Evolutionary conservation across 2,888 invertebrate genomes (phyloP), one percentile per base, ranked within the genome.

Genomic region (Ariolimax columbianus): DNA sequence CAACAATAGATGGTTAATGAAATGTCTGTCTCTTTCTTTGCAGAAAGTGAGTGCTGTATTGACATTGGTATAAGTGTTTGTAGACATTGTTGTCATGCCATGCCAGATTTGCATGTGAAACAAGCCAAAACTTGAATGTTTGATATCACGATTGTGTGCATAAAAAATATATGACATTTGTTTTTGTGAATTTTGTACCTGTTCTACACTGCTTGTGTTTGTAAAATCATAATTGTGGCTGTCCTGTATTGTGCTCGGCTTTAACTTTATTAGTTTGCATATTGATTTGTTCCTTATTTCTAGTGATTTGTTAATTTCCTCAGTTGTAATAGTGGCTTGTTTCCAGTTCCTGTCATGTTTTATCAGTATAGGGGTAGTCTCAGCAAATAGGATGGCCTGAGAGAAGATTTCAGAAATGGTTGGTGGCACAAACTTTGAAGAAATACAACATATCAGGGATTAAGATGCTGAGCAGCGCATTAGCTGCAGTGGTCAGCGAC

Each of bases 1-100:
- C 6, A 6, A 72, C 26, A 72, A 40, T 40, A 72, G 51, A 51
- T 77, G 7, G 17, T 9, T 30, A 75, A 47, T 63, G 30, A 9
- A 77, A 1, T 30, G 4, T 59, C 26, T 38, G 7, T 79, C 63
- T 75, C 7, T 72, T 51, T 72, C 30, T 75, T 75, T 75, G 36
- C 82, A 82, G 82, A 82, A 75, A 63, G 82, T 82, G 82, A 82
- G 82, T 75, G 40, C 55, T 3, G 75, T 43, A 59, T 43, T 40
- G 33, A 38, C 63, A 17, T 78, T 78, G 38, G 63, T 78, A 59
- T 59, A 9, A 59, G n/a, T 43, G 23, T 30, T 36, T 66, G 33
- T 63, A n/a, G 7, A 33, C 33, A 30, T 55, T 66, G n/a, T 59
- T 38, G 38, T 33, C 63, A 63, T 66, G 55, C 70, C 68, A 47